phyloP scores from a whole-genome alignment of 2,888 invertebrate species.

The Anoplius nigerrimus region DNA sequence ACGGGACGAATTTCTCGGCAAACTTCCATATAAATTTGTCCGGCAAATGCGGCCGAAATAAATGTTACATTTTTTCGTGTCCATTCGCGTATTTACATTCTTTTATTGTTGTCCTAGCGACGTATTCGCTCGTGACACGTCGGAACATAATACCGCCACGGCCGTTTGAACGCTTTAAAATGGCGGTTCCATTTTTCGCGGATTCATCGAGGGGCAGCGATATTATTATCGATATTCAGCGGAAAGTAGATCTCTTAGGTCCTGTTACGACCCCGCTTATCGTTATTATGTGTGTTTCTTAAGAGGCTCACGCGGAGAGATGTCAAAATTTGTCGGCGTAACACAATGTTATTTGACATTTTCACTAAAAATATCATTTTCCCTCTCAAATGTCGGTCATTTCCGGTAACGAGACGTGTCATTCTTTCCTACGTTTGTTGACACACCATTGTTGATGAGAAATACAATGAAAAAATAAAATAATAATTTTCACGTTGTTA shows the following conservation, averaged over 20 bases:
- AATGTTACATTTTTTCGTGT: slow-evolving; percentile 37
- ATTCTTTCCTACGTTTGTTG: background rate
- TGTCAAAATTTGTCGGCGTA: background rate
- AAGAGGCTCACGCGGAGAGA: background rate
- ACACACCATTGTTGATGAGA: background rate
- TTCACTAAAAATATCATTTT: slow-evolving; percentile 45
- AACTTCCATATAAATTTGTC: slow-evolving; percentile 50
- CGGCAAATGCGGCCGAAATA: slow-evolving; percentile 21
- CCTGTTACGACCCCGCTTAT: background rate
- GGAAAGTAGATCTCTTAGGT: background rate
- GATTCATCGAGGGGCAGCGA: slow-evolving; percentile 26
- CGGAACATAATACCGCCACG: slow-evolving; percentile 59
- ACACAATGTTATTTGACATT: slow-evolving; percentile 31
- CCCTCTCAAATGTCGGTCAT: slow-evolving; percentile 50
- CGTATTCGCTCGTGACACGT: slow-evolving; percentile 48
- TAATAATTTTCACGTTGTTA: background rate
- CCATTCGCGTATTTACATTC: slow-evolving; percentile 32
- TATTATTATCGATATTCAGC: background rate
- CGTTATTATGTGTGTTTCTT: background rate
- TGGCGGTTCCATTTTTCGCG: slow-evolving; percentile 50
- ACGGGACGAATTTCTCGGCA: slow-evolving; percentile 47
- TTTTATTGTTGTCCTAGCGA: slow-evolving; percentile 38
- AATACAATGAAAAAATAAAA: background rate
- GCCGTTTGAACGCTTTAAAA: slow-evolving; percentile 61
- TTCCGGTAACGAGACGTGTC: slow-evolving; percentile 43